Evolutionary conservation across 2,797 vertebrate genomes (phyloP).

Genomic region (Xyrichtys novacula): DNA sequence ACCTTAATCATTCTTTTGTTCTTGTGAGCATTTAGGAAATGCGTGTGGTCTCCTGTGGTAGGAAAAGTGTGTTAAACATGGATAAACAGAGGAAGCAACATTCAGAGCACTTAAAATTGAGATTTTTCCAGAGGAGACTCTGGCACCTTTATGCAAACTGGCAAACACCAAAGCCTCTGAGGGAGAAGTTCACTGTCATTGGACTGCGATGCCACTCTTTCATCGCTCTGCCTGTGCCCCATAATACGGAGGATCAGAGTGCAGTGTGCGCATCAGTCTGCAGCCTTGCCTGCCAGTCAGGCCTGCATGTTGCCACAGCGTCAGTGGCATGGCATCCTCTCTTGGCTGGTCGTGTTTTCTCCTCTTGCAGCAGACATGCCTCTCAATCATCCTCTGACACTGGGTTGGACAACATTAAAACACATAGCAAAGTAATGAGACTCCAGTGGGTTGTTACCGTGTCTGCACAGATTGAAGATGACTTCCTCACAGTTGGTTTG

Average conservation of each 20-base stretch:
- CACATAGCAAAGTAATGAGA: slow-evolving; percentile 33
- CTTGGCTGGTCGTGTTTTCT: slow-evolving; percentile 63
- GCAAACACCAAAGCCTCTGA: slow-evolving; percentile 5
- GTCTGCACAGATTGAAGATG: slow-evolving; percentile 19
- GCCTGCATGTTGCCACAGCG: slow-evolving; percentile 61
- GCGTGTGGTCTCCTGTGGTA: slow-evolving; percentile 34
- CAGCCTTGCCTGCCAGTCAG: slow-evolving; percentile 72
- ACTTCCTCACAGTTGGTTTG: slow-evolving; percentile 24
- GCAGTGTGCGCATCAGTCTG: slow-evolving; percentile 70
- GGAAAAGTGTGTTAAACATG: slow-evolving; percentile 35
- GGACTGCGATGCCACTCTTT: slow-evolving; percentile 71
- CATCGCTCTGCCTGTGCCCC: slow-evolving; percentile 64
- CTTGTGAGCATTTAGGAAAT: slow-evolving; percentile 50
- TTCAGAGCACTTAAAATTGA: slow-evolving; percentile 23
- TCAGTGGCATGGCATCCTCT: slow-evolving; percentile 75
- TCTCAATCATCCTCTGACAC: slow-evolving; percentile 77
- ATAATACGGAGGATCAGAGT: slow-evolving; percentile 66
- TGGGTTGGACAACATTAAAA: slow-evolving; percentile 60
- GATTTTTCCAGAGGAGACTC: slow-evolving; percentile 24
- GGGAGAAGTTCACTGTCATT: slow-evolving; percentile 39
- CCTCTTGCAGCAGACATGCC: slow-evolving; percentile 66
- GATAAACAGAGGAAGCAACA: slow-evolving; percentile 30
- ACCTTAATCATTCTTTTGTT: slow-evolving; percentile 78
- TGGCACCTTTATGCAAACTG: slow-evolving; percentile 15
- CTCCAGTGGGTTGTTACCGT: slow-evolving; percentile 25